Conservation (phyloP, 2,888 invertebrate species). For the Bruchidius siliquastri region DNA sequence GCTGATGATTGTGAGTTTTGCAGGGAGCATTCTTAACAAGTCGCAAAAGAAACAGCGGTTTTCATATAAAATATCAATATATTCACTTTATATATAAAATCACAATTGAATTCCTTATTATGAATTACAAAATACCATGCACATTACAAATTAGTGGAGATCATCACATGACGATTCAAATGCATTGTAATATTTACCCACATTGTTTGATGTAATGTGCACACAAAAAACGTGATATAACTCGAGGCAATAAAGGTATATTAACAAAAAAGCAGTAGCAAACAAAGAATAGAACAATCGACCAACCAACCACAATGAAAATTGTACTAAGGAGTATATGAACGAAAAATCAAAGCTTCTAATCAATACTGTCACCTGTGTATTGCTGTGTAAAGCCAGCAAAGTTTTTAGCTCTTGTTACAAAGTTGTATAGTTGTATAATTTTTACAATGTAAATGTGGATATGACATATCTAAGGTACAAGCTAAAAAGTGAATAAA, state of each 20-base stretch:
- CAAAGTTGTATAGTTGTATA: too few relatives aligned
- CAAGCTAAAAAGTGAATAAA: too few relatives aligned
- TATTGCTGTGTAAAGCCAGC: too few relatives aligned
- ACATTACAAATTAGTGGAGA: not conserved
- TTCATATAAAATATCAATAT: not conserved
- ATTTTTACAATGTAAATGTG: too few relatives aligned
- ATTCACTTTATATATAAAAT: not conserved
- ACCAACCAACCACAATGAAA: too few relatives aligned
- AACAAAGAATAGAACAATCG: not conserved
- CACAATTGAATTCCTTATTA: not conserved
- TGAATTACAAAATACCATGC: not conserved
- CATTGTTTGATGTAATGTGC: not conserved
- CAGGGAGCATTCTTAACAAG: too few relatives aligned
- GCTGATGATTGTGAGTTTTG: too few relatives aligned
- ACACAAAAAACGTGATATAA: not conserved
- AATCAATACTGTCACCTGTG: too few relatives aligned
- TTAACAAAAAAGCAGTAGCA: not conserved
- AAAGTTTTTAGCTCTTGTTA: too few relatives aligned
- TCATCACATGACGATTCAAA: not conserved
- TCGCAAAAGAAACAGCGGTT: not conserved
- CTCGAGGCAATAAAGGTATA: not conserved
- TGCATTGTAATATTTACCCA: not conserved
- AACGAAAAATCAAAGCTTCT: too few relatives aligned
- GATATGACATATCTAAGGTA: too few relatives aligned
- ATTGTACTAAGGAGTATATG: too few relatives aligned